Base-by-base conservation (phyloP, 2,113 vertebrate species). In the Dolichotis patagonum region DNA sequence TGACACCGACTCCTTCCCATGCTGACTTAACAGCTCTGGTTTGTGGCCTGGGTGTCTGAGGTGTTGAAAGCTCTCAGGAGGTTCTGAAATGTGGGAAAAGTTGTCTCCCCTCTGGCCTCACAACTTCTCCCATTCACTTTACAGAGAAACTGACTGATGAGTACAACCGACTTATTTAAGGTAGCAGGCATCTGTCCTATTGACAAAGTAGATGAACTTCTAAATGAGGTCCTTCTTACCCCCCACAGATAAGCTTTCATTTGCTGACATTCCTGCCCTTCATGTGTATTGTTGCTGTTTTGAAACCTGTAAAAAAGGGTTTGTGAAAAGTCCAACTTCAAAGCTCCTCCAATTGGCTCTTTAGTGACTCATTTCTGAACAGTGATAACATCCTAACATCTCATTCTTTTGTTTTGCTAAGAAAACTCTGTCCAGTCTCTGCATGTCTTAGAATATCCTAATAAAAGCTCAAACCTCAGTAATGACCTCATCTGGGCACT, bases 251-350 rank as follows among this genome's bases (percentile, higher is more conserved):
- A 71, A 82, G 13, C 5, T 17, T 2, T 73, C 46, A 35, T 49
- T 95, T 81, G 56, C 16, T 52, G 35, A 46, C 13, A 8, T 88
- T 56, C 35, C 38, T 85, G 14, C 19, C 30, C 41, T 87, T 71
- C 63, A 88, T 85, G 26, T 20, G 58, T 41, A 69, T 14, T 43
- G 26, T 12, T 26, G 7, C 12, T 54, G 43, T 67, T 96, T 71
- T 75, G 30, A 92, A 94, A 92, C 54, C 28, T 73, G 90, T 65
- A 56, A 90, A 91, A 77, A 94, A 87, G 41, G 24, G 5, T 77
- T 77, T 88, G 30, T 75, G 35, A 56, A 80, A 92, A 43, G 35
- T 82, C 14, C 22, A 80, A 26, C 49, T 73, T 88, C 35, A 88
- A 60, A 92, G 26, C 28, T 19, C 16, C 38, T 28, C 1, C 49